Conservation (phyloP, 1,140 invertebrate species). For the Pinna nobilis region DNA sequence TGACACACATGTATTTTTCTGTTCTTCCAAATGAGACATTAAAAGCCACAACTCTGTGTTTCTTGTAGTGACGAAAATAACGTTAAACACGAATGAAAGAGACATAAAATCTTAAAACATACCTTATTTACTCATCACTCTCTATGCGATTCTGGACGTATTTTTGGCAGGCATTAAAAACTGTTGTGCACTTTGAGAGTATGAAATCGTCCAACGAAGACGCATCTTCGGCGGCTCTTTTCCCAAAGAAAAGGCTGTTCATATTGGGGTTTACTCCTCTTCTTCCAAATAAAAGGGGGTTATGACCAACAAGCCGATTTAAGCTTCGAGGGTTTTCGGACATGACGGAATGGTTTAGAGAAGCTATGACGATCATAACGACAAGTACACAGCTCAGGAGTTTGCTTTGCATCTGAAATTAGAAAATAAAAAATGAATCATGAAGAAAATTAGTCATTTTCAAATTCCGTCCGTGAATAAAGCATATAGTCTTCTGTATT, state of each 20-base stretch:
- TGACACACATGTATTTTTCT: no score
- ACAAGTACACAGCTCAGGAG: no score
- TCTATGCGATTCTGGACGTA: slow-evolving; percentile 8
- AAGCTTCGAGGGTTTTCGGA: slow-evolving; percentile 29
- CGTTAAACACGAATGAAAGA: not conserved
- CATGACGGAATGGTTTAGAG: no score
- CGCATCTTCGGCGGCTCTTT: slow-evolving; percentile 38
- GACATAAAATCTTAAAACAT: not conserved
- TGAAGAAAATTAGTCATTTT: no score
- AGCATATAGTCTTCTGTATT: no score
- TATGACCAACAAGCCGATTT: slow-evolving; percentile 45
- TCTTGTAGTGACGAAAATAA: no score
- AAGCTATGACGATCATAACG: no score
- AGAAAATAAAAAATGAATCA: no score
- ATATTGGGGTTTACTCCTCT: slow-evolving; percentile 62
- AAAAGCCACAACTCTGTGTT: no score
- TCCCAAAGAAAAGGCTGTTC: slow-evolving; percentile 66
- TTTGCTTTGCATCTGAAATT: no score
- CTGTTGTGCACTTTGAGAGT: slow-evolving; percentile 17
- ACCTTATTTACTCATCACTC: not conserved
- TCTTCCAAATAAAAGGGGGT: slow-evolving; percentile 55
- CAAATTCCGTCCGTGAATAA: no score
- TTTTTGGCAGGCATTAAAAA: slow-evolving; percentile 23
- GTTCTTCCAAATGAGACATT: no score
- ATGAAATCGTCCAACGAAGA: slow-evolving; percentile 29